Evolutionary conservation across 2,797 vertebrate species (phyloP).

Genomic region (Brachyalestes nurse): DNA sequence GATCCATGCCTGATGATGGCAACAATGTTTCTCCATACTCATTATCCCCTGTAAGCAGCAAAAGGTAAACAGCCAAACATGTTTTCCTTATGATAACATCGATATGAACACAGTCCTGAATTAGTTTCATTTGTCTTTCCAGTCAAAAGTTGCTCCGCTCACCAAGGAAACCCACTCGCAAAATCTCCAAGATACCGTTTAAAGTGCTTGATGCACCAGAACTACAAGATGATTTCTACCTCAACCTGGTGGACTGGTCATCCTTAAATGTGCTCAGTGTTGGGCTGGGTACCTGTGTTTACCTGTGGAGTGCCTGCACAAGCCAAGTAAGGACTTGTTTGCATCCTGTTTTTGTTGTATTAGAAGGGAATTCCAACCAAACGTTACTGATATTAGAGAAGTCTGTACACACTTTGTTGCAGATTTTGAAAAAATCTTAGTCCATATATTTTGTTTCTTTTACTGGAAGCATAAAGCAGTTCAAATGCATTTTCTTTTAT

Average conservation of each 20-base stretch:
- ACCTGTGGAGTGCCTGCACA: slow-evolving; percentile 98
- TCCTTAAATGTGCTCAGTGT: slow-evolving; percentile 97
- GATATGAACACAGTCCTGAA: not conserved
- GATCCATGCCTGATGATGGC: slow-evolving; percentile 91
- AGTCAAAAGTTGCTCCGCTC: slow-evolving; percentile 96
- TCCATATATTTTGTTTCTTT: no score
- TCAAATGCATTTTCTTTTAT: not conserved
- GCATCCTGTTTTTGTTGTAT: not conserved
- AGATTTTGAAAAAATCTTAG: no score
- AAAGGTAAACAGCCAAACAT: slow-evolving; percentile 81
- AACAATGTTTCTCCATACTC: slow-evolving; percentile 97
- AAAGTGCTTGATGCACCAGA: slow-evolving; percentile 98
- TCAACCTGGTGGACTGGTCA: slow-evolving; percentile 99
- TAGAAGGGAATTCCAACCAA: not conserved
- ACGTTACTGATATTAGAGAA: no score
- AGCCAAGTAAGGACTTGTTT: slow-evolving; percentile 84
- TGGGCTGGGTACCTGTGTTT: slow-evolving; percentile 96
- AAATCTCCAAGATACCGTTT: slow-evolving; percentile 99
- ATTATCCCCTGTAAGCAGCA: slow-evolving; percentile 96
- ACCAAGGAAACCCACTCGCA: slow-evolving; percentile 94
- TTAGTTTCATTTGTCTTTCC: not conserved
- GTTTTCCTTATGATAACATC: not conserved
- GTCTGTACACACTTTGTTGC: no score
- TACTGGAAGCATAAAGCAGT: no score
- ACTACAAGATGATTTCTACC: slow-evolving; percentile 98